Evolutionary conservation across 2,113 vertebrate species (phyloP).

Genomic region (Coreoperca whiteheadi): DNA sequence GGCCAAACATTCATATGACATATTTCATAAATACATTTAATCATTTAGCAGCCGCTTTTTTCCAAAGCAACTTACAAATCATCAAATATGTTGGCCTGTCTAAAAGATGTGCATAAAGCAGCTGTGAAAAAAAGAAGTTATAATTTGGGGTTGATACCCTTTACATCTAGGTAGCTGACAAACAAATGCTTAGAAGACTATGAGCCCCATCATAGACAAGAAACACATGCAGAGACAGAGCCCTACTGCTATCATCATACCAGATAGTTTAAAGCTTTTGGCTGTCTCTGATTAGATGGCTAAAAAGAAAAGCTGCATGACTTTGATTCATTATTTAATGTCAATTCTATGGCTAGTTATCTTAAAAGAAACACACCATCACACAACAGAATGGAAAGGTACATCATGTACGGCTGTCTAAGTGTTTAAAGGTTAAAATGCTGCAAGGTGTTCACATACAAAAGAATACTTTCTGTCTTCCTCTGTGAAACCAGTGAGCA

Average conservation of each 20-base stretch:
- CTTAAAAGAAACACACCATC: not conserved
- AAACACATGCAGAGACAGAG: not conserved
- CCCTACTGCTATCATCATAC: not conserved
- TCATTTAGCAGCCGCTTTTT: no score
- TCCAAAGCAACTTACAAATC: no score
- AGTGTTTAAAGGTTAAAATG: slow-evolving; percentile 13
- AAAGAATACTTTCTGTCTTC: slow-evolving; percentile 6
- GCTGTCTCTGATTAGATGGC: not conserved
- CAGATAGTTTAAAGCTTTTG: not conserved
- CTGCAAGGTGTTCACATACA: slow-evolving; percentile 11
- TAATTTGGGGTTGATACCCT: not conserved
- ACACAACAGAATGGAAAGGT: slow-evolving; percentile 1
- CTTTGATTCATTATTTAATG: not conserved
- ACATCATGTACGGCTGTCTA: slow-evolving; percentile 11
- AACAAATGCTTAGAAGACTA: not conserved
- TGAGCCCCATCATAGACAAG: not conserved
- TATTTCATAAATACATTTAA: no score
- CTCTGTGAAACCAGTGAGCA: not conserved
- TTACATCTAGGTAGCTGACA: not conserved
- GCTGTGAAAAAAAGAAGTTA: not conserved
- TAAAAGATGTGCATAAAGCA: not conserved
- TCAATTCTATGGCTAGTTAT: not conserved
- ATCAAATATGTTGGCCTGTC: not conserved
- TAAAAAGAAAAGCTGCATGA: slow-evolving; percentile 6
- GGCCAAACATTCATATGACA: no score